Evolutionary conservation across 53 echinoderm and acorn worm species (phyloP), one percentile per base, ranked within the genome.

Genomic region (Antedon mediterranea): DNA sequence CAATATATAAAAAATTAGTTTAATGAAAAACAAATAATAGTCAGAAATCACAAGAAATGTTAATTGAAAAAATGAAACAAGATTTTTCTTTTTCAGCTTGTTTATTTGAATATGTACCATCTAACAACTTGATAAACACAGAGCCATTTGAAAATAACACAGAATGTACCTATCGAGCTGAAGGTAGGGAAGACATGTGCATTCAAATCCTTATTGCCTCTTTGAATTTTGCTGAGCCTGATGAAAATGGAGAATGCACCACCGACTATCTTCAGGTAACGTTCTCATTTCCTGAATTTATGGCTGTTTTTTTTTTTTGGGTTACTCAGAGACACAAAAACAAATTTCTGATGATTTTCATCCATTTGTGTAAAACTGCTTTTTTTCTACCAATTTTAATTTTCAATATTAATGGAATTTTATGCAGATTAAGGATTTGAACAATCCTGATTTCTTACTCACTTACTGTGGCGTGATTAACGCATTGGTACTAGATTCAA

Each of bases 381-480:
- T 4, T 26, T n/a, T 30, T 4, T 9, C 30, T 20, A 18, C 7
- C 28, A 18, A 81, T n/a, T n/a, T n/a, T n/a, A n/a, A n/a, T n/a
- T n/a, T n/a, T n/a, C n/a, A n/a, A n/a, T 43, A 42, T 33, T 29
- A 30, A n/a, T 8, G 42, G 31, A 0, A 0, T 14, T 1, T 73
- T 20, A n/a, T 28, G 0, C 70, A 85, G 85, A 80, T 85, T 29
- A 77, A 80, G 43, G 85, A 85, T 43, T 28, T 31, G 7, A 76
- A 72, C 28, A 29, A 30, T 28, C 31, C 28, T 7, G 81, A 76
- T 0, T 80, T 85, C 34, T 81, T 81, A 8, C 85, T 80, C 29
- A 80, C 75, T 14, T 72, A 80, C 73, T 85, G 90, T 32, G 87
- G 90, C n/a, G n/a, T n/a, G n/a, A n/a, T n/a, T n/a, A n/a, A n/a